Conservation (phyloP, 1,140 invertebrate species). For the Batillaria attramentaria region DNA sequence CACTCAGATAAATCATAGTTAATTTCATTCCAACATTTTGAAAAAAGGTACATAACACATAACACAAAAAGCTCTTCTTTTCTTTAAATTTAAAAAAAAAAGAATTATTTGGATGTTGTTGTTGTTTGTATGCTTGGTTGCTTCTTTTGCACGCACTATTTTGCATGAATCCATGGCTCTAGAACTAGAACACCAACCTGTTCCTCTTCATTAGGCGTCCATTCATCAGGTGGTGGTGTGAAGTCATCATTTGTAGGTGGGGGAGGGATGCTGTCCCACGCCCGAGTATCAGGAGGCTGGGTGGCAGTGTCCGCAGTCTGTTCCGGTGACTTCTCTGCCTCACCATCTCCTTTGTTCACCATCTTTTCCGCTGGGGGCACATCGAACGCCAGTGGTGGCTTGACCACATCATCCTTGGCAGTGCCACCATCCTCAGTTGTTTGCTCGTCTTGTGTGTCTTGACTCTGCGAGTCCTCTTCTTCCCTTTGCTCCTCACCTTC, state of each 20-base stretch:
- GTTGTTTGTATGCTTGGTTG: background rate
- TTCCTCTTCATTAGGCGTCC: background rate
- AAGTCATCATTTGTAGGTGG: background rate
- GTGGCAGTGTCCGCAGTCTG: background rate
- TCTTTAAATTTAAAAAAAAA: background rate
- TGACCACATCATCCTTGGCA: background rate
- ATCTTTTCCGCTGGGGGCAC: constrained; percentile 17
- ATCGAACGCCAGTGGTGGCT: no score
- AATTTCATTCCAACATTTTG: no score
- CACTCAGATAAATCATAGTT: no score
- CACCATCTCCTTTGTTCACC: background rate
- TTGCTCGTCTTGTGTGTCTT: background rate
- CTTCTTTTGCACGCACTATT: background rate
- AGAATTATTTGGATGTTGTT: background rate
- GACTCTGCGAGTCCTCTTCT: no score
- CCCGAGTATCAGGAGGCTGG: background rate
- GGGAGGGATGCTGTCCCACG: constrained; percentile 7
- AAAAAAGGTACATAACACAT: background rate
- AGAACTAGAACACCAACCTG: background rate
- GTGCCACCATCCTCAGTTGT: background rate
- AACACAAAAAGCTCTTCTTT: background rate
- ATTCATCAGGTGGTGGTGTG: background rate
- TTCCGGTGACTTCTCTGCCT: background rate
- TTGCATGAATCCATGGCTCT: background rate
- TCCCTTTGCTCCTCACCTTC: constrained; percentile 10